Conservation (phyloP, 2,113 vertebrate species). For the Merops nubicus region DNA sequence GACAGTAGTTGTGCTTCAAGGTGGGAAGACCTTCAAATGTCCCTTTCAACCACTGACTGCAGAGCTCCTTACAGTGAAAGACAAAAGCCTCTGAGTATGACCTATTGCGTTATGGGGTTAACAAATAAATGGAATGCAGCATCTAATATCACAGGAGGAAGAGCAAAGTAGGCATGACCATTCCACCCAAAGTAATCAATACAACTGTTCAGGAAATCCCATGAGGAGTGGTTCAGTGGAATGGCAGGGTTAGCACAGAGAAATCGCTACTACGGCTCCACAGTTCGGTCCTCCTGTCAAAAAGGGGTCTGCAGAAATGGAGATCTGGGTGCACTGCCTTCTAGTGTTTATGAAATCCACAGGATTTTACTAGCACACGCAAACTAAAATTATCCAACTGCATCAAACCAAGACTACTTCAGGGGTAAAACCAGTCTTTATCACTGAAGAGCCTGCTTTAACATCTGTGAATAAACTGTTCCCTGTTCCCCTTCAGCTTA, state of each 20-base stretch:
- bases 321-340: background rate
- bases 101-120: background rate
- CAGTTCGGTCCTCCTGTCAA: background rate
- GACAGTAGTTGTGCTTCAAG: background rate
- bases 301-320: background rate
- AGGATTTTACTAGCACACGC: background rate
- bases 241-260: background rate
- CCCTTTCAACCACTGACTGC: background rate
- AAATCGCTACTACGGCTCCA: background rate
- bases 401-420: background rate
- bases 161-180: background rate
- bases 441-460: background rate
- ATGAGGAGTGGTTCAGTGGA: background rate
- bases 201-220: background rate
- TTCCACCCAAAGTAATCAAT: background rate
- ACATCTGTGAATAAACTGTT: background rate
- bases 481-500: background rate
- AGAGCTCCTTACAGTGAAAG: background rate
- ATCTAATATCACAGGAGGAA: background rate
- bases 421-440: background rate
- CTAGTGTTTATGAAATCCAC: background rate
- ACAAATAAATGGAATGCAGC: background rate
- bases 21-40: background rate
- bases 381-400: background rate
- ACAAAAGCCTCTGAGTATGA: background rate